phyloP scores from a whole-genome alignment of 1,140 invertebrate species.

The Camponotus vicinus region DNA sequence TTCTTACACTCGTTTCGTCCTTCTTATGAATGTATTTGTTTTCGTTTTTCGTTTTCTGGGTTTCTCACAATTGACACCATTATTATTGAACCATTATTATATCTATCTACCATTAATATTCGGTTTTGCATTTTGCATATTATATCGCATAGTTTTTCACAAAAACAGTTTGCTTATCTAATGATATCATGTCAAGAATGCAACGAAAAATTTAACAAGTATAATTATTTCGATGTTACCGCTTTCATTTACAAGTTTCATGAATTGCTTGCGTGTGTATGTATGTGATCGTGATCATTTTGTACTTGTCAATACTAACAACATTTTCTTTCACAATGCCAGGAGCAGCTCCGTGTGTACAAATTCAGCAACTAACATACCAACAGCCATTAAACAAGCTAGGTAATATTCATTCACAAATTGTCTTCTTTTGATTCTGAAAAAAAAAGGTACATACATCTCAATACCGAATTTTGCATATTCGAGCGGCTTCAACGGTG shows the following conservation, averaged over 20 bases:
- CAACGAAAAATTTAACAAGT: neutral
- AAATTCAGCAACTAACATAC: constrained; percentile 85
- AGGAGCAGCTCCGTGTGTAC: constrained; percentile 84
- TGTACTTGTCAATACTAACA: constrained; percentile 45
- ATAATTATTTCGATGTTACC: neutral
- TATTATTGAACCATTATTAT: constrained; percentile 3
- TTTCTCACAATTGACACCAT: neutral
- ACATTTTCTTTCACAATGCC: constrained; percentile 73
- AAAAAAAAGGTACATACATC: neutral
- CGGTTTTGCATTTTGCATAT: neutral
- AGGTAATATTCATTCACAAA: constrained; percentile 78
- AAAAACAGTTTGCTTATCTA: constrained; percentile 5
- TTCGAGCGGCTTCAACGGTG: constrained; percentile 10
- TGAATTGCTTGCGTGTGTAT: neutral
- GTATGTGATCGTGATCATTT: constrained; percentile 11
- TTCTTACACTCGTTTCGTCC: constrained; percentile 19
- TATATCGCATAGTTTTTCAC: neutral
- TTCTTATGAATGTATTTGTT: neutral
- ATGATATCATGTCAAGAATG: neutral
- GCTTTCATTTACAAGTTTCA: neutral
- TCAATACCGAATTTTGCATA: constrained; percentile 2
- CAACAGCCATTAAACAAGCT: constrained; percentile 83
- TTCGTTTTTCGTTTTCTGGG: neutral
- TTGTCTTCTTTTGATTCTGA: neutral
- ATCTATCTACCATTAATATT: neutral